Evolutionary conservation across 2,888 invertebrate genomes (phyloP).

Genomic region (Trissonchulus sp.): DNA sequence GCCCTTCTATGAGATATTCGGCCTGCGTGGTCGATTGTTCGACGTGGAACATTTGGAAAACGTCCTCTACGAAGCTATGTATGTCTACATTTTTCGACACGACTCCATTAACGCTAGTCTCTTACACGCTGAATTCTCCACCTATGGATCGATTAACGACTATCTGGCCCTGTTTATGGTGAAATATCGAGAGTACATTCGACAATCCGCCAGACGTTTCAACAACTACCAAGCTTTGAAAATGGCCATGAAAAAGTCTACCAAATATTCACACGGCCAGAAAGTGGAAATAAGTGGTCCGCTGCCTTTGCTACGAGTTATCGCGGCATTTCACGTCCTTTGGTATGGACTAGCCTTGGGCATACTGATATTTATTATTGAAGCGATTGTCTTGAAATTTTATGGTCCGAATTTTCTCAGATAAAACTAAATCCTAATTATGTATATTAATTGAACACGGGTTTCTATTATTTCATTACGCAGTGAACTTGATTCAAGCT

Average conservation of each 20-base stretch:
- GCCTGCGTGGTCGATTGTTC: neutral
- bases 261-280: neutral
- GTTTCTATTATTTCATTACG: no score
- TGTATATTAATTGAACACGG: no score
- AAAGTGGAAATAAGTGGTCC: neutral
- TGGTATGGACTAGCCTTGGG: neutral
- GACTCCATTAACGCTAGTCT: neutral
- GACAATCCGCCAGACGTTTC: neutral
- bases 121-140: neutral
- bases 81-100: neutral
- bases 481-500: no score
- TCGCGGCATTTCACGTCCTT: neutral
- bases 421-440: no score
- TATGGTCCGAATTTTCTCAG: no score
- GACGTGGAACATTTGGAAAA: neutral
- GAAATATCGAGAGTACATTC: neutral
- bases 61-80: neutral
- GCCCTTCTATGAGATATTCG: neutral
- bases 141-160: neutral
- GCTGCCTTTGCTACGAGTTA: neutral
- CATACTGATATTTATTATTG: no score
- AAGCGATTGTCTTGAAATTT: no score
- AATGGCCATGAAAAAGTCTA: neutral
- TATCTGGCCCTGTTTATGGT: neutral
- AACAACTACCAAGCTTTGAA: neutral